Evolutionary conservation across 2,797 vertebrate genomes (phyloP).

Genomic region (Typhlichthys eigenmanni): DNA sequence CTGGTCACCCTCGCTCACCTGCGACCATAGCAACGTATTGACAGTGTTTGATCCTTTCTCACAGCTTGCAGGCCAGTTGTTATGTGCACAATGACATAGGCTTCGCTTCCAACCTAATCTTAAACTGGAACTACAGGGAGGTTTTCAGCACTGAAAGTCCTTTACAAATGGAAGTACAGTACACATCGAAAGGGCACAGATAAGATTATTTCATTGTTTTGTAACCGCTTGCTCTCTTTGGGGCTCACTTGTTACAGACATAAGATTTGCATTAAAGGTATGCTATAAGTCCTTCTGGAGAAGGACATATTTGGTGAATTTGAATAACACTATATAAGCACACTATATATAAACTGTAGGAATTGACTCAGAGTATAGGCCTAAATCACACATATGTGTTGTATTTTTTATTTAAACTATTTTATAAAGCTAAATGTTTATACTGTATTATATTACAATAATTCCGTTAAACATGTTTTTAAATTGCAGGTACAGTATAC

Average conservation of each 20-base stretch:
- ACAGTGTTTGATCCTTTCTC: constrained; percentile 31
- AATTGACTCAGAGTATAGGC: no score
- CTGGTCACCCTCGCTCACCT: constrained; percentile 34
- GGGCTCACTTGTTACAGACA: constrained; percentile 42
- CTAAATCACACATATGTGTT: neutral
- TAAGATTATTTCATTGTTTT: constrained; percentile 4
- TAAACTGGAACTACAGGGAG: constrained; percentile 12
- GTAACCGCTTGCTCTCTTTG: constrained; percentile 34
- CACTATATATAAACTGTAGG: no score
- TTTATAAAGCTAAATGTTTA: no score
- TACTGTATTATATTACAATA: no score
- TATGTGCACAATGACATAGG: neutral
- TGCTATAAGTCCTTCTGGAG: no score
- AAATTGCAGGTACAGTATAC: no score
- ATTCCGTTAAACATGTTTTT: no score
- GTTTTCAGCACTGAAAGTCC: constrained; percentile 20
- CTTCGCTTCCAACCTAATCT: constrained; percentile 38
- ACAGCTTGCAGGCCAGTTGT: neutral
- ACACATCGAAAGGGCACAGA: constrained; percentile 42
- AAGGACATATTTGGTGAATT: neutral
- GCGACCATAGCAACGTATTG: constrained; percentile 32
- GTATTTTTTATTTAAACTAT: neutral
- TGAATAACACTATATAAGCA: constrained; percentile 1
- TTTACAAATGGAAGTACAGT: constrained; percentile 1
- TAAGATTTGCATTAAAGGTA: constrained; percentile 38